Evolutionary conservation across 2,113 vertebrate species (phyloP), one percentile per base, ranked within the genome.

Genomic region (Scomber scombrus): DNA sequence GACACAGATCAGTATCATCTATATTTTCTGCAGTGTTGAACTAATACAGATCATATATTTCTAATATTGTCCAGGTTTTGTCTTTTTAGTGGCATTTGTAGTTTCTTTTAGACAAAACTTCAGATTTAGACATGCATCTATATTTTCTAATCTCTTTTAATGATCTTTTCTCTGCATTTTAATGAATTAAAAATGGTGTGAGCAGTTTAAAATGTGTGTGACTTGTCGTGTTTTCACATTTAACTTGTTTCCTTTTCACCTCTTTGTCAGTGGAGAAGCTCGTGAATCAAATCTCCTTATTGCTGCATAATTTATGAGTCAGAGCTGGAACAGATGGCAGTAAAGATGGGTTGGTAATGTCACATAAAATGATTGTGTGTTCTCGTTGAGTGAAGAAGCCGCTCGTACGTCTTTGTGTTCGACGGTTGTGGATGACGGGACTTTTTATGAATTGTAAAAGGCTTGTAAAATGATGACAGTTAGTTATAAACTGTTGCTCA

Each of bases 281-380:
- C 7, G 31, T 68, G 1, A 40, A 26, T 26, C 23, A 26, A 58
- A 63, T 58, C 56, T 11, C 51, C 31, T 72, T 0, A 12, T 40
- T 43, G 52, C 62, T 85, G 62, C 40, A 77, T 60, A 74, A 74
- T 84, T 84, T 68, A 77, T 82, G 43, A 84, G 60, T n/a, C 45
- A 0, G 12, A 45, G n/a, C 29, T 70, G 63, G 46, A 78, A 21
- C 54, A 31, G n/a, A 40, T 10, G 6, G 64, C 74, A 78, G 61
- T 75, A 78, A 84, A 78, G 26, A 78, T 10, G 34, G 34, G 57
- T 23, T 45, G 60, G 3, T 81, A 0, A 3, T 18, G 23, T 29
- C 19, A 49, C 2, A 19, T 49, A 2, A 65, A 31, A 45, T 14
- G 14, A 26, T 4, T n/a, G 49, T 63, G 54, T 81, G 49, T 55